Evolutionary conservation across 1,140 invertebrate genomes (phyloP), one percentile per base, ranked within the genome.

Genomic region (Platyura marginata): DNA sequence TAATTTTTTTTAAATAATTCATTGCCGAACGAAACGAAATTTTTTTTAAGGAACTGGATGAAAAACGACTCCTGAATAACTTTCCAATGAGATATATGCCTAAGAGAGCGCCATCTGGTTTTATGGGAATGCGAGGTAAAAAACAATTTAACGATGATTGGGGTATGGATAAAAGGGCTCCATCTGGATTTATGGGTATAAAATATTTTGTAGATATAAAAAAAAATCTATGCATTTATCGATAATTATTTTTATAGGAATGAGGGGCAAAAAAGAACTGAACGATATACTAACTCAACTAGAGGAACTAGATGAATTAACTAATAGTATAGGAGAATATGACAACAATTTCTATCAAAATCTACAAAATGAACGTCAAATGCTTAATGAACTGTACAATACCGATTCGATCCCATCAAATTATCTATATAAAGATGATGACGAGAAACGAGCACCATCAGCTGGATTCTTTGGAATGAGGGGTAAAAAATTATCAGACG

Each of bases 401-500:
- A n/a, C n/a, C n/a, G n/a, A n/a, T n/a, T n/a, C n/a, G n/a, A n/a
- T n/a, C n/a, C n/a, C n/a, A n/a, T n/a, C n/a, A n/a, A n/a, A n/a
- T n/a, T n/a, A n/a, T n/a, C n/a, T n/a, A n/a, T n/a, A n/a, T n/a
- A n/a, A n/a, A n/a, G n/a, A n/a, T n/a, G n/a, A n/a, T n/a, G 34
- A 36, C 10, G 34, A 11, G 9, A 53, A 56, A 48, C 43, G 53
- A 32, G 49, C 47, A 15, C 46, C 50, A 18, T 19, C 39, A 2
- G 46, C 44, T 44, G 48, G 47, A 21, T 53, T 53, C 34, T 44
- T 51, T 16, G 51, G 50, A 3, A 51, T 50, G 50, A 40, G 51
- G 32, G 51, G 51, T 35, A 52, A 53, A 43, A 55, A 54, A 44
- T 48, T 45, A 16, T 11, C 9, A 16, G 34, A 10, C 6, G 34